Evolutionary conservation across 1,140 invertebrate genomes (phyloP), one percentile per base, ranked within the genome.

Genomic region (Yoshiicerus persimilis): DNA sequence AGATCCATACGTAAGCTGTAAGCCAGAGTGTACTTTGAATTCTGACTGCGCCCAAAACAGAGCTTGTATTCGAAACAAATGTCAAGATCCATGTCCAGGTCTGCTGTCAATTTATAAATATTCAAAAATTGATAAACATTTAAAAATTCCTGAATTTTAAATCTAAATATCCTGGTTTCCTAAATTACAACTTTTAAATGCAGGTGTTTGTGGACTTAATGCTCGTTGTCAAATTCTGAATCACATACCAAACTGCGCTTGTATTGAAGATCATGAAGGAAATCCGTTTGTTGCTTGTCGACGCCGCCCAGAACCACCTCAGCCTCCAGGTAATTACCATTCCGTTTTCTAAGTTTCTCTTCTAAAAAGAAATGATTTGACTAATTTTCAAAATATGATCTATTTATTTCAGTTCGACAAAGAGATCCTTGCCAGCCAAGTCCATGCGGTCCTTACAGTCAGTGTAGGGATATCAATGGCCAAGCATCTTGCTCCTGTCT

Each of bases 41-140:
- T 88, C 91, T 16, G 93, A 93, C 91, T 97, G 96, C 90, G 93
- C 95, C 86, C 93, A 94, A 38, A 94, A 94, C 80, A 95, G 94
- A 91, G 95, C 96, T 4, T 97, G 96, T 91, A 93, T 96, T 41
- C 96, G 96, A 91, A 96, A 97, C 91, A 97, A 97, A 93, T 97
- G 96, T 91, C 92, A 94, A 66, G 95, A 97, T 93, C 96, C 96
- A 8, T 97, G 96, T 91, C 94, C 95, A 56, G 95, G 95, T 86
- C 39, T 98, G 97, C 91, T 97, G 97, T 34, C 94, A 96, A 34
- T 23, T 70, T 11, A 27, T 8, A 70, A 4, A 56, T 56, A n/a
- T 20, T 13, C 20, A 16, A 11, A 4, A 2, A 47, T 47, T 47
- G 13, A 16, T 16, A 2, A 4, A 0, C 1, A 20, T 11, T 47